Base-by-base conservation (phyloP, 2,797 vertebrate species). In the Onychomys leucogaster region DNA sequence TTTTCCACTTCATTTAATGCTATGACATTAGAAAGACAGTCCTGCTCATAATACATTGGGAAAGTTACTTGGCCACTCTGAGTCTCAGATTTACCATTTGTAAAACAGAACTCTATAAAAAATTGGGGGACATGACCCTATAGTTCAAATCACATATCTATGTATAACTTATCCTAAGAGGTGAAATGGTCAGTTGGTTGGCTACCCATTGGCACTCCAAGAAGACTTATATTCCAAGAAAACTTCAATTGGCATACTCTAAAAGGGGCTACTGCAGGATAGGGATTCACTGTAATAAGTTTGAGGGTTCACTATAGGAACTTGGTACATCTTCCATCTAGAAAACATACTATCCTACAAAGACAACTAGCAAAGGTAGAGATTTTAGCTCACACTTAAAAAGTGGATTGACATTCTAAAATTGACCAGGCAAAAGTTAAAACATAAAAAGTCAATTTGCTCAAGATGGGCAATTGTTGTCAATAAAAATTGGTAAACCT, bases 371-470 rank as follows among this genome's bases (percentile, higher is more conserved):
- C n/a, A 90, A 96, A 95, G 46, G 41, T 49, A 86, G 43, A 96
- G 96, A 98, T 96, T 94, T 29, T 59, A 96, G 97, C 97, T 98
- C 97, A 98, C 97, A 98, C 97, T 97, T 97, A 98, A 98, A 97
- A 95, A 90, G 63, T 88, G 82, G 23, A 61, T 94, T 89, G 61
- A 29, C 17, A 63, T 77, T 91, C 55, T 78, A 67, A 52, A 71
- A 75, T 93, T 67, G 67, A 41, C 52, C 90, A 65, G 71, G 46
- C 21, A 84, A 93, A 96, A n/a, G 21, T 84, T 84, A 83, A 87
- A 9, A 25, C 12, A 34, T 1, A 34, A 82, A 90, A 88, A 67
- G 6, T 85, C 52, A 85, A 27, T 94, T 86, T 84, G 21, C 43
- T 93, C 90, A 96, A 88, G 57, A 94, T 94, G 52, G 67, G 49